Conservation (phyloP, 2,113 vertebrate genomes). For the Thymallus thymallus region DNA sequence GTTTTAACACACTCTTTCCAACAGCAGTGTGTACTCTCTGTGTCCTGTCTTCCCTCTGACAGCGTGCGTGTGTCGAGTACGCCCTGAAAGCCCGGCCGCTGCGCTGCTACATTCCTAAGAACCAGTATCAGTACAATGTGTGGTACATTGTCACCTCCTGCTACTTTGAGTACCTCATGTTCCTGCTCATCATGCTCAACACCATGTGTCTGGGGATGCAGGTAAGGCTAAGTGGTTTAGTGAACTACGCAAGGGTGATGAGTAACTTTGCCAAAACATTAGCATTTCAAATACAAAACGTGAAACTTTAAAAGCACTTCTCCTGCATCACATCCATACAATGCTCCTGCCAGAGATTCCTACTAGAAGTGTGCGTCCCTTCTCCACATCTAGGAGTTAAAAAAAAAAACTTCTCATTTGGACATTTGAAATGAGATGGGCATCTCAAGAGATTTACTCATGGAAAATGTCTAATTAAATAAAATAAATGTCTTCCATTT, state of each 20-base stretch:
- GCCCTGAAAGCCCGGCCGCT: constrained; percentile 90
- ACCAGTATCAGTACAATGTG: constrained; percentile 88
- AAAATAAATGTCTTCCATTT: background rate
- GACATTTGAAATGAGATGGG: no score
- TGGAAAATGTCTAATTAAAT: background rate
- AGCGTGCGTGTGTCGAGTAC: constrained; percentile 95
- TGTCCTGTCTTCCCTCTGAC: constrained; percentile 8
- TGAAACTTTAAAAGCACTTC: no score
- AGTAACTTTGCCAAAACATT: no score
- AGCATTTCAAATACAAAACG: no score
- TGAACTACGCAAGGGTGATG: no score
- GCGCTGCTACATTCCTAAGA: constrained; percentile 91
- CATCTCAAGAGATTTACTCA: no score
- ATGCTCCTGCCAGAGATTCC: background rate
- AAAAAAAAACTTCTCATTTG: no score
- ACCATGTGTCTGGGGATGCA: constrained; percentile 95
- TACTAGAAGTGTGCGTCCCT: background rate
- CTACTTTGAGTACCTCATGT: constrained; percentile 97
- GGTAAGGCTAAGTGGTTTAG: constrained; percentile 62
- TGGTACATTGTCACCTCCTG: constrained; percentile 95
- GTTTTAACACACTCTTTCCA: no score
- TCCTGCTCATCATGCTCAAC: constrained; percentile 91
- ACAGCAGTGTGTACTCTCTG: background rate
- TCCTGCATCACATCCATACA: no score
- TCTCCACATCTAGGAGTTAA: background rate